A percentile compares a stretch with the other conserved stretches of the same genome.
These are phyloP conservation scores for Chlorops oryzae DNA, from an alignment of 1,140 invertebrate species.

Conservation along the genomic window DNA sequence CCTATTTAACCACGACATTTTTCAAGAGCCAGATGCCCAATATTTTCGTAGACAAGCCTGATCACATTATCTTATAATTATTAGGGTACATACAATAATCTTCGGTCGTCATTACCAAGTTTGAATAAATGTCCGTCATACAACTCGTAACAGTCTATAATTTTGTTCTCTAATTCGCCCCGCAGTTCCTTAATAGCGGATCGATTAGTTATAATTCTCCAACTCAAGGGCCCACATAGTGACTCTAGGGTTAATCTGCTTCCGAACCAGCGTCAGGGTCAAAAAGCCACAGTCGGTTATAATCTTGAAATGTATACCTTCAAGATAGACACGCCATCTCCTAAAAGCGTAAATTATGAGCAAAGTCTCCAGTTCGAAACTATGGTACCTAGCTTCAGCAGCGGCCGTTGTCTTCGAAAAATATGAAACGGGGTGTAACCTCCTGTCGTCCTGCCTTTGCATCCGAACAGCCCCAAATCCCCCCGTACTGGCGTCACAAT, in stretches of 20 bases:
- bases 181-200: conserved; percentile 1
- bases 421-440: conserved; percentile 27
- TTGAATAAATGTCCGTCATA: conserved; percentile 8
- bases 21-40: conserved; percentile 26
- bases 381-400: conserved; percentile 46
- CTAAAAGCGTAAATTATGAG: conserved; percentile 50
- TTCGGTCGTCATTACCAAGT: neutral
- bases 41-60: conserved; percentile 17
- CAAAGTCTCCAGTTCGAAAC: conserved; percentile 50
- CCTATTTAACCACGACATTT: too few species aligned
- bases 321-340: conserved; percentile 50
- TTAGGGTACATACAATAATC: conserved; percentile 4
- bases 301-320: conserved; percentile 49
- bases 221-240: conserved; percentile 34
- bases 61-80: conserved; percentile 19
- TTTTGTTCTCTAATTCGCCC: conserved; percentile 1
- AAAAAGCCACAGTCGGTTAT: conserved; percentile 44
- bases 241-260: conserved; percentile 35
- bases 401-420: conserved; percentile 44
- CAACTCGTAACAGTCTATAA: neutral
- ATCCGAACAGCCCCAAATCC: conserved; percentile 35
- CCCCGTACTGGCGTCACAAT: conserved; percentile 25
- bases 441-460: conserved; percentile 29
- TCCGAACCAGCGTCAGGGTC: conserved; percentile 40
- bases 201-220: conserved; percentile 9